These are phyloP conservation scores for Bombus terrestris DNA, from an alignment of 1,140 invertebrate species.

Conservation along the genomic window DNA sequence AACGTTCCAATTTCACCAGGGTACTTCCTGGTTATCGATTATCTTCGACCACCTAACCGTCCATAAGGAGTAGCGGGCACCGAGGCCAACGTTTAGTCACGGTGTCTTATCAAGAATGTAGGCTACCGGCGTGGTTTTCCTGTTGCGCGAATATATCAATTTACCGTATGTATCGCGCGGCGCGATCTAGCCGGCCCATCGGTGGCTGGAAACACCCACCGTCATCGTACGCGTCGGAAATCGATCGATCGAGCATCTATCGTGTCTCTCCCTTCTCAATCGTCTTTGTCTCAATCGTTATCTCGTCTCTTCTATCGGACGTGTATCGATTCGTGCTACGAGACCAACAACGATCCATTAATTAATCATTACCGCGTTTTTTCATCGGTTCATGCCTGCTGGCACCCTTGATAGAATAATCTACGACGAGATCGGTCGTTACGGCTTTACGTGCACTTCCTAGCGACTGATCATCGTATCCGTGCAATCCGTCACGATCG, in stretches of 20 bases:
- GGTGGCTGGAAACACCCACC: slow-evolving; percentile 29
- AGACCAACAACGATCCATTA: slow-evolving; percentile 11
- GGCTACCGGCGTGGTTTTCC: slow-evolving; percentile 50
- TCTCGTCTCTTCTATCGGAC: background rate
- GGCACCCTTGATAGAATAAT: slow-evolving; percentile 28
- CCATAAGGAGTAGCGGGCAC: slow-evolving; percentile 20
- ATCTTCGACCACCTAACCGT: slow-evolving; percentile 43
- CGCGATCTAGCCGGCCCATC: slow-evolving; percentile 15
- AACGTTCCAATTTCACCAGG: slow-evolving; percentile 37
- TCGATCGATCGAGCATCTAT: slow-evolving; percentile 32
- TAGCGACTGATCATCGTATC: slow-evolving; percentile 21
- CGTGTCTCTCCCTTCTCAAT: background rate
- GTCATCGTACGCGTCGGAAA: slow-evolving; percentile 30
- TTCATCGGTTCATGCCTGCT: background rate
- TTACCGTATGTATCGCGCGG: slow-evolving; percentile 41
- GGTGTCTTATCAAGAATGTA: slow-evolving; percentile 55
- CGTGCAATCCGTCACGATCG: slow-evolving; percentile 23
- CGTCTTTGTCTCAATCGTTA: background rate
- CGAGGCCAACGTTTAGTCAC: slow-evolving; percentile 48
- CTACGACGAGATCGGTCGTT: slow-evolving; percentile 46
- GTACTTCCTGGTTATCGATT: slow-evolving; percentile 50
- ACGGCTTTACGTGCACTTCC: slow-evolving; percentile 19
- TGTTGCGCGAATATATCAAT: slow-evolving; percentile 54
- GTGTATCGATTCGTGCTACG: background rate
- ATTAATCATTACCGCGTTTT: slow-evolving; percentile 35